Percentiles rank a stretch among this genome's conserved stretches.
Conservation (phyloP, 2,113 vertebrate genomes). For the Phrynocephalus versicolor region DNA sequence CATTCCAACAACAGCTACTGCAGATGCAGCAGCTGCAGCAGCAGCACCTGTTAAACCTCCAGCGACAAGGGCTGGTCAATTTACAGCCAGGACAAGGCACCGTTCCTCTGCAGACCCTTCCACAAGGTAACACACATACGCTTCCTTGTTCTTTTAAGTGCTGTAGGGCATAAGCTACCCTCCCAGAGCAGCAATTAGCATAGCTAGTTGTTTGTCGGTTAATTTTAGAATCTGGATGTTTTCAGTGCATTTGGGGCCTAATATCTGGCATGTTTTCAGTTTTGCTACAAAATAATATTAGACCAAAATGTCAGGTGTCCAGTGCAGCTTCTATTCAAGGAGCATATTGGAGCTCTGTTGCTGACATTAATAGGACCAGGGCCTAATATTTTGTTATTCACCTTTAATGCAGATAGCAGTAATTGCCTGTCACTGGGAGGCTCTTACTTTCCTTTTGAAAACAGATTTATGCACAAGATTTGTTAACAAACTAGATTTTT, state of each 20-base stretch:
- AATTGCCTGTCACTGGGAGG: neutral
- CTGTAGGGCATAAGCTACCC: neutral
- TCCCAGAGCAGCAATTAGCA: neutral
- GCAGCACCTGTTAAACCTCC: constrained; percentile 97
- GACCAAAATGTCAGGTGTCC: neutral
- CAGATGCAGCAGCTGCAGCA: constrained; percentile 99
- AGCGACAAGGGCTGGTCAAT: constrained; percentile 95
- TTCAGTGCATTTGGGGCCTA: constrained; percentile 4
- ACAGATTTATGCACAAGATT: neutral
- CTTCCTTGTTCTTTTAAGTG: constrained; percentile 6
- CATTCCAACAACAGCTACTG: constrained; percentile 99
- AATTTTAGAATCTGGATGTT: constrained; percentile 24
- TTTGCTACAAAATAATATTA: neutral
- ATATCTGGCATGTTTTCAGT: neutral
- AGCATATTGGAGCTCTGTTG: neutral
- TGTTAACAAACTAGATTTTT: neutral
- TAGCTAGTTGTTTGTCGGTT: neutral
- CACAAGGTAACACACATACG: constrained; percentile 85
- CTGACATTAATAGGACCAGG: rapidly evolving
- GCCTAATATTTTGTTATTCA: neutral
- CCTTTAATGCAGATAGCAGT: neutral
- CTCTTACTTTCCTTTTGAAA: neutral
- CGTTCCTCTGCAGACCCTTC: constrained; percentile 90
- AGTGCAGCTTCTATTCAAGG: neutral
- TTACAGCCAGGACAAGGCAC: constrained; percentile 87